Conservation (phyloP, 2,113 vertebrate species). For the Cyphotilapia sp. region DNA sequence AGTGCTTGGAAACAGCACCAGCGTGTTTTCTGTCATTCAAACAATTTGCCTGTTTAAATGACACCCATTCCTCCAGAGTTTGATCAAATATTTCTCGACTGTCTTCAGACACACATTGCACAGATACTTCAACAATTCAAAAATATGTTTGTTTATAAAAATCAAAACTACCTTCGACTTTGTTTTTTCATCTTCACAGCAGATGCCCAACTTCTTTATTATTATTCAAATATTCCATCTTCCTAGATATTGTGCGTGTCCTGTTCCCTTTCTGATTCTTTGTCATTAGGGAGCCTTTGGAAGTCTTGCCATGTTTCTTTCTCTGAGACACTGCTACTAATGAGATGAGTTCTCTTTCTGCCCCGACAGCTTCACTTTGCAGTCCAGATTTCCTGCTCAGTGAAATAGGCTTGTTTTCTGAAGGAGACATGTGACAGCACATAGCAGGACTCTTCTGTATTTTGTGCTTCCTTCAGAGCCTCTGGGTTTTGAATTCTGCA, state of each 20-base stretch:
- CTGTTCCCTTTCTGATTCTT: not conserved
- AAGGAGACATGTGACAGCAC: not conserved
- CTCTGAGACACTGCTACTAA: constrained; percentile 7
- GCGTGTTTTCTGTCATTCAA: not conserved
- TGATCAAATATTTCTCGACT: not conserved
- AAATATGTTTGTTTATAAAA: not conserved
- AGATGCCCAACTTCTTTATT: not conserved
- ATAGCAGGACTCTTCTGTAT: not conserved
- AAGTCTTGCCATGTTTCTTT: not conserved
- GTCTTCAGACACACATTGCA: not conserved
- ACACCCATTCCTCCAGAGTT: not conserved
- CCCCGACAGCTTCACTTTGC: constrained; percentile 22
- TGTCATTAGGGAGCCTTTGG: constrained; percentile 8
- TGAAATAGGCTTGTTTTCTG: not conserved
- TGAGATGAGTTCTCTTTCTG: constrained; percentile 13
- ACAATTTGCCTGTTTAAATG: not conserved
- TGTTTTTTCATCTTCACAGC: not conserved
- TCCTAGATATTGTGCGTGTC: not conserved
- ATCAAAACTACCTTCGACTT: not conserved
- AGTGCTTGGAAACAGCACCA: not conserved
- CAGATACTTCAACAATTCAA: not conserved
- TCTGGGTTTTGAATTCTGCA: not conserved
- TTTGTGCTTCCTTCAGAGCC: not conserved
- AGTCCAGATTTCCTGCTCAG: constrained; percentile 10
- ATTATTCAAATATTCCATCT: not conserved